Evolutionary conservation across 1,140 invertebrate species (phyloP).

Genomic region (Orchesella cincta): DNA sequence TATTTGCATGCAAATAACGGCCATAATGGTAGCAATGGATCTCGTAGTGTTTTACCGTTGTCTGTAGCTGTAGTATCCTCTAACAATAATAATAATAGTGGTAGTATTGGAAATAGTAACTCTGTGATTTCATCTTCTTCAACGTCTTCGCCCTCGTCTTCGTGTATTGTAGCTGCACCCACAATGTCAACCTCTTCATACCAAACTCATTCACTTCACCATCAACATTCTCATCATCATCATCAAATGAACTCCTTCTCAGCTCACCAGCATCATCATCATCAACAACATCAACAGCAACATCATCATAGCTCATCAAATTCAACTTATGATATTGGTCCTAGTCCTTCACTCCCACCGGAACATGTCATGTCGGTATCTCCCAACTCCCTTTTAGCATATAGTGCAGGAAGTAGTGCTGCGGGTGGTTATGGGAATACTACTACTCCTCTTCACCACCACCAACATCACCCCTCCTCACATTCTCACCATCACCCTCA

Average conservation of each 20-base stretch:
- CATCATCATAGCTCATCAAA: slow-evolving; percentile 34
- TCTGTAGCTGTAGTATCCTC: slow-evolving; percentile 5
- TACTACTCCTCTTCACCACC: background rate
- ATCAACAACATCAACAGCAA: slow-evolving; percentile 31
- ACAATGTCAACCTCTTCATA: slow-evolving; percentile 22
- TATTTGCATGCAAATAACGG: background rate
- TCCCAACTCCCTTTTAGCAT: slow-evolving; percentile 37
- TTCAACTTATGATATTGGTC: slow-evolving; percentile 47
- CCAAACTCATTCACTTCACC: slow-evolving; percentile 27
- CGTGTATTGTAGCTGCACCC: background rate
- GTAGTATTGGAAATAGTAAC: background rate
- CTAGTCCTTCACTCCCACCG: slow-evolving; percentile 42
- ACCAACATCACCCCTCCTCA: slow-evolving; percentile 40
- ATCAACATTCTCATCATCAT: slow-evolving; percentile 38
- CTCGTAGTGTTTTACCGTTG: slow-evolving; percentile 18
- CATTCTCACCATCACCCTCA: slow-evolving; percentile 59
- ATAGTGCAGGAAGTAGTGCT: background rate
- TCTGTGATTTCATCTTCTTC: background rate
- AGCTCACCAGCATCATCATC: background rate
- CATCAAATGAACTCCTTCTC: slow-evolving; percentile 10
- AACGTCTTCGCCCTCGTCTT: background rate
- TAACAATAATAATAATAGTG: background rate
- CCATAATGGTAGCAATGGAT: too few relatives aligned
- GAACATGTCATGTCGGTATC: slow-evolving; percentile 43
- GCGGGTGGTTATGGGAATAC: background rate